Base-by-base conservation (phyloP, 2,888 invertebrate genomes). In the Coecobrya sp. region DNA sequence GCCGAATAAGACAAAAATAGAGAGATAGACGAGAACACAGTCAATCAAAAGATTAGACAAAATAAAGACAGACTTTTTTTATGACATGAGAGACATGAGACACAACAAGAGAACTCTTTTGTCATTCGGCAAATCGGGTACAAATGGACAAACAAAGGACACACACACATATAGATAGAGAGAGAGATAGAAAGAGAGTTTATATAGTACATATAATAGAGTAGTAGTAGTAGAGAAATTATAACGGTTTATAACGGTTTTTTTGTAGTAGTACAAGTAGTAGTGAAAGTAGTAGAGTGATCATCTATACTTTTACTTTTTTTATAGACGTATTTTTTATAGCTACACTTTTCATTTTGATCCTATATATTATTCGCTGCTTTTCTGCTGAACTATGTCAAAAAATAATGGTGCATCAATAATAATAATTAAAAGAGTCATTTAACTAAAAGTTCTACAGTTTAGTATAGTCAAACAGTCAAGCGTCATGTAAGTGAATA, bases 71-170 rank as follows among this genome's bases (percentile, higher is more conserved):
- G 85, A 89, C 59, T 30, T 79, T 45, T 79, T 79, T 42, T 65
- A 49, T 79, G 27, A 88, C 59, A 55, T 87, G 62, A 88, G 55
- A 89, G n/a, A n/a, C 59, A 92, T 68, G 92, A 81, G 86, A 92
- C 88, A 89, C 88, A 89, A 86, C 82, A 94, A 92, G 88, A 93
- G 79, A 91, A 92, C 49, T 79, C 84, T 92, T 94, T 94, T 93
- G 92, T 94, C 93, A 94, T 93, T 94, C 94, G 94, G 93, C 93
- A 93, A 87, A 94, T 93, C 89, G 93, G 94, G 91, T 93, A 94
- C 94, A 94, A 91, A 92, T 95, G 94, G 94, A 94, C 93, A 94
- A 92, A 92, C 92, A 93, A 91, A 93, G 94, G 94, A 95, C 94
- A 94, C 94, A 94, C 91, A 94, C 93, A 94, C 93, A 93, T 88